Evolutionary conservation across 2,113 vertebrate species (phyloP), one percentile per base, ranked within the genome.

Genomic region (Echinops telfairi): DNA sequence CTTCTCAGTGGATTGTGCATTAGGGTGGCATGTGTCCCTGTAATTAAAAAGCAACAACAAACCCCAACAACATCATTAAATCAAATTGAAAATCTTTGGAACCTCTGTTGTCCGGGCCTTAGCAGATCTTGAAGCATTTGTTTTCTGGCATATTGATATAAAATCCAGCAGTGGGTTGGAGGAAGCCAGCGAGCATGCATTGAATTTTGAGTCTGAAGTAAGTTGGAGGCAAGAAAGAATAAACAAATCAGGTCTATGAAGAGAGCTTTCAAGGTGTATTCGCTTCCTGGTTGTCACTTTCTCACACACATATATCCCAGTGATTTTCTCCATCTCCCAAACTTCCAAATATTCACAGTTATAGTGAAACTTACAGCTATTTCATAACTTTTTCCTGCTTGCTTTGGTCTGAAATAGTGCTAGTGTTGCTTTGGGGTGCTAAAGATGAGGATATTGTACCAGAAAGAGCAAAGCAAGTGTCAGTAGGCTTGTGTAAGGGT

Each of bases 131-230:
- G 33, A 81, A 95, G 82, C 96, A 77, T 88, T 83, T 86, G 75
- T 80, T 75, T 89, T 76, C 78, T 77, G 68, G 92, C 58, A 40
- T 77, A 25, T 85, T 89, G 82, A 53, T 96, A 23, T 2, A 70
- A 88, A 95, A 94, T 83, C 90, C 96, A 95, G 84, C 93, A 90
- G 92, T 80, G 95, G 82, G 83, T 58, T 88, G 8, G 33, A 76
- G 81, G 76, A 91, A 70, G 43, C 70, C 64, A 80, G 93, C 68
- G 66, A 77, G 90, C 93, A 79, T 77, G 97, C 58, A n/a, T 83
- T 84, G 81, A 14, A 9, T 85, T 93, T 71, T 25, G 85, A 93
- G 90, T 40, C 80, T 88, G 38, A 79, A 57, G 40, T 82, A 86
- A 94, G 83, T 95, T 92, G 66, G 75, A 79, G 91, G 75, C 60